phyloP scores from a whole-genome alignment of 1,140 invertebrate species.

The Antheraea mylitta region DNA sequence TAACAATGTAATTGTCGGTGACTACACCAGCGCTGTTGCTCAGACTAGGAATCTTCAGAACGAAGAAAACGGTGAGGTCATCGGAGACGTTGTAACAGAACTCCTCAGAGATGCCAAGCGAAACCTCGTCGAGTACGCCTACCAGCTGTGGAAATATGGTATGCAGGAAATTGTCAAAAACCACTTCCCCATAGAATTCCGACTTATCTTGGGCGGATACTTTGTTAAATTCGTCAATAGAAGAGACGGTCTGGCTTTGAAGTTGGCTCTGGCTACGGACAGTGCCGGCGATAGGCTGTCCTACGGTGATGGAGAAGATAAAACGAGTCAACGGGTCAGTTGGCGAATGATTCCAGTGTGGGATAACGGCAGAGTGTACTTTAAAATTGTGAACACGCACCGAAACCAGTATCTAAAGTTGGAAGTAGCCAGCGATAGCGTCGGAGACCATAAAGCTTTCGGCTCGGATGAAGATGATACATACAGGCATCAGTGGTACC shows the following conservation, averaged over 20 bases:
- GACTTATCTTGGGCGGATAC: constrained; percentile 1
- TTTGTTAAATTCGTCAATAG: constrained; percentile 7
- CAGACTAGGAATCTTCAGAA: neutral
- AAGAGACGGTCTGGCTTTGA: constrained; percentile 7
- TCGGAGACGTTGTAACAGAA: neutral
- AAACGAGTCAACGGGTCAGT: neutral
- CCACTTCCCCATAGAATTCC: constrained; percentile 8
- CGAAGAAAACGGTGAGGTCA: neutral
- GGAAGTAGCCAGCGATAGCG: neutral
- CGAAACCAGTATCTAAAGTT: constrained; percentile 5
- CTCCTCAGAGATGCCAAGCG: constrained; percentile 6
- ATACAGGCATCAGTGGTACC: constrained; percentile 11
- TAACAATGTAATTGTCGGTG: neutral
- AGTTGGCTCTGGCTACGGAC: neutral
- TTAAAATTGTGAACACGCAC: neutral
- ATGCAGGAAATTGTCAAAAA: neutral
- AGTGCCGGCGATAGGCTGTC: neutral
- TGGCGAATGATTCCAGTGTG: neutral
- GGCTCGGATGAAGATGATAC: neutral
- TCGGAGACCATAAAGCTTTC: constrained; percentile 1
- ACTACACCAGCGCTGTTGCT: neutral
- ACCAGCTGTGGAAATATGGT: neutral
- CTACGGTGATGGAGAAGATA: neutral
- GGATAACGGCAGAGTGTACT: constrained; percentile 3
- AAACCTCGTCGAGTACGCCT: constrained; percentile 2